phyloP scores from a whole-genome alignment of 64 coral and sea anemone genomes.

The Hydrozoanthus tunicans region DNA sequence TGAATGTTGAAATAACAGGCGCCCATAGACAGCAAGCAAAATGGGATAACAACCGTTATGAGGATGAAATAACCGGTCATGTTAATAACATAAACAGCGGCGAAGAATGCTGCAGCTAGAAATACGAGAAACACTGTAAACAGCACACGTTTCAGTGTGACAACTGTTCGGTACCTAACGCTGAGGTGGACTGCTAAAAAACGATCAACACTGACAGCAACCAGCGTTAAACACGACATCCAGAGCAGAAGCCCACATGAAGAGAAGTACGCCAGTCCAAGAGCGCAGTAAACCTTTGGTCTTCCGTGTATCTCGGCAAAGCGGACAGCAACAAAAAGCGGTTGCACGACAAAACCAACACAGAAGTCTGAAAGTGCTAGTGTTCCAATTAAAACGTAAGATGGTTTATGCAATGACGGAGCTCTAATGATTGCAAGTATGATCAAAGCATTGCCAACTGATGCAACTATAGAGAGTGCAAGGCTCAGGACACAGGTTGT shows the following conservation, averaged over 20 bases:
- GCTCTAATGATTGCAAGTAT: constrained; percentile 51
- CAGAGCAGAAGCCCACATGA: background rate
- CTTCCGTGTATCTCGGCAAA: constrained; percentile 22
- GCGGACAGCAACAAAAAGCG: constrained; percentile 50
- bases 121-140: constrained; percentile 7
- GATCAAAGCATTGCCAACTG: constrained; percentile 44
- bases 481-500: constrained; percentile 14
- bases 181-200: constrained; percentile 54
- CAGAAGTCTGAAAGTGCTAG: constrained; percentile 63
- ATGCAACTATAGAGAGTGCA: constrained; percentile 1
- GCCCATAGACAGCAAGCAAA: constrained; percentile 26
- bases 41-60: constrained; percentile 12
- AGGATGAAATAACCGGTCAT: constrained; percentile 13
- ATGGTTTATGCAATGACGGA: constrained; percentile 48
- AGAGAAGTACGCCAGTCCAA: constrained; percentile 8
- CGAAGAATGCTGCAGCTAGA: background rate
- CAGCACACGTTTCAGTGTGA: constrained; percentile 47
- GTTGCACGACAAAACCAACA: constrained; percentile 53
- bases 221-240: constrained; percentile 51
- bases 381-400: constrained; percentile 51
- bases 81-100: background rate
- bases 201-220: constrained; percentile 36
- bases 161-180: constrained; percentile 28
- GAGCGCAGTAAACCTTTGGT: constrained; percentile 12
- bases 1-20: constrained; percentile 40